These are phyloP conservation scores for Molorchus minor DNA, from an alignment of 2,888 invertebrate genomes.

Conservation along the genomic window DNA sequence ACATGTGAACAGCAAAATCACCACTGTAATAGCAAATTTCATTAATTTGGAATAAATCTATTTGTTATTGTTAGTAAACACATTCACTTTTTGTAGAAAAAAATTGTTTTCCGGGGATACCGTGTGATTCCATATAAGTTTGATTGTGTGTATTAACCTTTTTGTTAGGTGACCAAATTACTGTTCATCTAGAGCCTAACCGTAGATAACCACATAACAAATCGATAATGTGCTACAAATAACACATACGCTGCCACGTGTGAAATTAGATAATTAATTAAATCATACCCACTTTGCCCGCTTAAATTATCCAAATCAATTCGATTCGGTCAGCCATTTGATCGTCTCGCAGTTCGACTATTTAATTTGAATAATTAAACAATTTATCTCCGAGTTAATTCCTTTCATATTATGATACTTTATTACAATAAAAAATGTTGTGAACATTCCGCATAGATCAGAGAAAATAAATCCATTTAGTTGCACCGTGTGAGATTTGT, in stretches of 20 bases:
- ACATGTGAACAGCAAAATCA: too few species aligned
- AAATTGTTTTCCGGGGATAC: too few species aligned
- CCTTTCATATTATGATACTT: conserved; percentile 15
- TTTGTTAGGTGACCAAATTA: too few species aligned
- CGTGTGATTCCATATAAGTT: too few species aligned
- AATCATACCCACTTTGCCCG: conserved; percentile 19
- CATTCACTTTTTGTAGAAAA: too few species aligned
- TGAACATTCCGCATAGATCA: conserved; percentile 11
- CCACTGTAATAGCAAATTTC: too few species aligned
- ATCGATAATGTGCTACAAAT: not conserved
- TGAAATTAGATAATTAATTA: conserved; percentile 24
- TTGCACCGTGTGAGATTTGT: conserved; percentile 21
- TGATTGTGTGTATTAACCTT: too few species aligned
- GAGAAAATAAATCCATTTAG: conserved; percentile 15
- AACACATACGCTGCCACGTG: conserved; percentile 10
- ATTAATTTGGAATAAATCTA: too few species aligned
- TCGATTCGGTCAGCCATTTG: conserved; percentile 23
- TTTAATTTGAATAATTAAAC: conserved; percentile 26
- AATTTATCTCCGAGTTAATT: conserved; percentile 14
- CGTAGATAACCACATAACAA: not conserved
- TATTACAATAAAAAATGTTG: conserved; percentile 22
- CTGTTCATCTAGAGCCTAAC: too few species aligned
- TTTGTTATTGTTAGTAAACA: too few species aligned
- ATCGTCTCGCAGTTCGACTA: conserved; percentile 12
- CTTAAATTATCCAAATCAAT: conserved; percentile 26